A percentile compares a stretch with the other conserved stretches of the same genome.
Conservation (phyloP, 2,113 vertebrate genomes). For the Mastomys natalensis region DNA sequence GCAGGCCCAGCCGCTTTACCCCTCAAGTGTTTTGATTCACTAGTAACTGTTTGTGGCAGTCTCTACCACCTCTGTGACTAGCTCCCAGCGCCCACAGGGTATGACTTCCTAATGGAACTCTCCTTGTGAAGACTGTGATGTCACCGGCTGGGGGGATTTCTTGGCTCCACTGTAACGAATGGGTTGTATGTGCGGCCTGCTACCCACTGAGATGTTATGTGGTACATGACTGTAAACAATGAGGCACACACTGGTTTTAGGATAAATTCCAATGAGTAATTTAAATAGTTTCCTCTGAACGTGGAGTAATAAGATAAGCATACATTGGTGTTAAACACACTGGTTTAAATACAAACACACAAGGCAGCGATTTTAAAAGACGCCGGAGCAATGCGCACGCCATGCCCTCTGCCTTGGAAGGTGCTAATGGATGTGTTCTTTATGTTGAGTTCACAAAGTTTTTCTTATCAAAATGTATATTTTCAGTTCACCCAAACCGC, state of each 20-base stretch:
- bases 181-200: background rate
- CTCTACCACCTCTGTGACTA: background rate
- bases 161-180: background rate
- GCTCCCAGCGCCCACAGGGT: background rate
- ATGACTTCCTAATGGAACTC: background rate
- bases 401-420: background rate
- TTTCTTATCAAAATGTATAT: background rate
- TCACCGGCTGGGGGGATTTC: background rate
- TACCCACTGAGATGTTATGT: background rate
- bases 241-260: background rate
- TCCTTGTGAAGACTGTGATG: background rate
- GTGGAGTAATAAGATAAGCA: background rate
- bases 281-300: background rate
- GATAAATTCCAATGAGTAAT: background rate
- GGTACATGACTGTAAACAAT: background rate
- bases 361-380: background rate
- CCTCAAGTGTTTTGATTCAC: background rate
- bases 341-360: background rate
- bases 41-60: background rate
- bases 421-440: background rate
- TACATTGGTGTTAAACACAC: background rate
- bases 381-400: background rate
- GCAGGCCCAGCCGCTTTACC: background rate
- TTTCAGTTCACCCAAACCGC: background rate
- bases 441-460: background rate